Conservation (phyloP, 2,113 vertebrate species). For the Eulemur rufifrons region DNA sequence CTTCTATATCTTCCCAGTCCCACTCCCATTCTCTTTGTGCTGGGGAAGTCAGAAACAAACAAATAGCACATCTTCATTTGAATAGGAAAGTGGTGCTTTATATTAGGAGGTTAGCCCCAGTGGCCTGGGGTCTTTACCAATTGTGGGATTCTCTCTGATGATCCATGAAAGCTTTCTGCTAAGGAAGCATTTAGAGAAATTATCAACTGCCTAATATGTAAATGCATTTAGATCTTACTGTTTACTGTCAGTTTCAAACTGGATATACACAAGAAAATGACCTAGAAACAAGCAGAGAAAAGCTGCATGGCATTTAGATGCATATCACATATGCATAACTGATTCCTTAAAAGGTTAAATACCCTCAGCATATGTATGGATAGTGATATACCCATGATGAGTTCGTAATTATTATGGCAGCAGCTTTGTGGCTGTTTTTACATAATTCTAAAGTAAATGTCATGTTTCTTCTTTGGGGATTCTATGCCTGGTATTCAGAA, state of each 20-base stretch:
- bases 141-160: background rate
- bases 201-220: background rate
- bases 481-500: constrained; percentile 45
- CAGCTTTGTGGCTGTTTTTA: constrained; percentile 2
- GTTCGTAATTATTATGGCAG: background rate
- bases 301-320: constrained; percentile 45
- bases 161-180: background rate
- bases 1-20: background rate
- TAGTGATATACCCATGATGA: background rate
- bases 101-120: background rate
- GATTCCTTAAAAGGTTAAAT: constrained; percentile 70
- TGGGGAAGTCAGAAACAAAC: background rate
- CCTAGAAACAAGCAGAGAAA: constrained; percentile 33
- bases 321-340: constrained; percentile 43
- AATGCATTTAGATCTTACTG: constrained; percentile 4
- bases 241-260: constrained; percentile 11
- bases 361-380: background rate
- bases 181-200: background rate
- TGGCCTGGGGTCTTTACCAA: background rate
- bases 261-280: constrained; percentile 16
- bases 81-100: background rate
- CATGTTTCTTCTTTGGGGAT: constrained; percentile 62
- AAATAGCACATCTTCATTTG: background rate
- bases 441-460: constrained; percentile 71
- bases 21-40: background rate